A percentile compares a stretch with the other conserved stretches of the same genome.
Evolutionary conservation across 1,140 invertebrate genomes (phyloP).

Genomic region (Heliconius nattereri): DNA sequence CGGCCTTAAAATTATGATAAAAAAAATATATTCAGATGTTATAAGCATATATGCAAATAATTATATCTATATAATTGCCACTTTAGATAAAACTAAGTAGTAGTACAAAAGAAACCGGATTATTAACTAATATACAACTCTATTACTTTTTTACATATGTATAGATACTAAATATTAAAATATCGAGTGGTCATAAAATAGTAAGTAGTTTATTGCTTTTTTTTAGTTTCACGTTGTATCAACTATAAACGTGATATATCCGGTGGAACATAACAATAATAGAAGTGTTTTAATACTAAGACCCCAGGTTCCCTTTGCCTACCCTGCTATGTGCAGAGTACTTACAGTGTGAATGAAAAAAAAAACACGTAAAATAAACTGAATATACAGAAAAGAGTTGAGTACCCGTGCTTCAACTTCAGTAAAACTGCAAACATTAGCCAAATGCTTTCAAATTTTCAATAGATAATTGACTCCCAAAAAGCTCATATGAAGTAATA

Average conservation of each 20-base stretch:
- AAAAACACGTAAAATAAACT: no score
- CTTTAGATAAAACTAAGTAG: not conserved
- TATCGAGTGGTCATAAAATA: slow-evolving; percentile 22
- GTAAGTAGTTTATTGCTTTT: slow-evolving; percentile 11
- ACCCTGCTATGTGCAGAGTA: not conserved
- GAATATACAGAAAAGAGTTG: no score
- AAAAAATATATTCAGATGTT: no score
- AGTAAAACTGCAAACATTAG: no score
- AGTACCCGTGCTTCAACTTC: no score
- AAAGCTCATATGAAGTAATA: slow-evolving; percentile 22
- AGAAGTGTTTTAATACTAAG: not conserved
- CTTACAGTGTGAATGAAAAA: not conserved
- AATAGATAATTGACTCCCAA: not conserved
- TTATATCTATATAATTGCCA: not conserved
- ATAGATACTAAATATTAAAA: not conserved
- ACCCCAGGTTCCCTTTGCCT: not conserved
- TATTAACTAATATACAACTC: slow-evolving; percentile 11
- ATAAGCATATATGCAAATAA: not conserved
- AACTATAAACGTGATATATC: no score
- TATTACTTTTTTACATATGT: slow-evolving; percentile 23
- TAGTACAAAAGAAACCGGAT: slow-evolving; percentile 1
- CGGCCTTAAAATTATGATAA: no score
- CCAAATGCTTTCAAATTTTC: not conserved
- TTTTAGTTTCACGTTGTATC: no score
- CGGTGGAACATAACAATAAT: no score